Evolutionary conservation across 1,140 invertebrate genomes (phyloP).

Genomic region (Lepidurus packardi): DNA sequence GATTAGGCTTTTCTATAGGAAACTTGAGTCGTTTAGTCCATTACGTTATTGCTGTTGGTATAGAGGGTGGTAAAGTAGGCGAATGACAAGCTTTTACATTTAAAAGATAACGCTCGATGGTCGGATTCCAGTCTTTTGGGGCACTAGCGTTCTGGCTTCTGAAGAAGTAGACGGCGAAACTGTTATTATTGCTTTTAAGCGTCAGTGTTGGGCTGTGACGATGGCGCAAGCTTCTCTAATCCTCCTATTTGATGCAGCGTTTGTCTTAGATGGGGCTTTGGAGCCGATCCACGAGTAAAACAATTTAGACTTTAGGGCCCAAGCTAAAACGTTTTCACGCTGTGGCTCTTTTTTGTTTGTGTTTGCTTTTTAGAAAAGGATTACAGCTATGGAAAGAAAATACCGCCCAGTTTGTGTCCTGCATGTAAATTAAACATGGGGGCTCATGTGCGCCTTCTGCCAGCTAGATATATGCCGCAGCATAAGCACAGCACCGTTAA

Average conservation of each 20-base stretch:
- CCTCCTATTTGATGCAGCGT: neutral
- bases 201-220: neutral
- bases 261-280: neutral
- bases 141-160: neutral
- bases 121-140: neutral
- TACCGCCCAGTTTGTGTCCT: constrained; percentile 2
- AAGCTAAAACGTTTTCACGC: neutral
- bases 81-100: constrained; percentile 19
- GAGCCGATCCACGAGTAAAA: neutral
- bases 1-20: neutral
- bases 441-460: neutral
- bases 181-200: neutral
- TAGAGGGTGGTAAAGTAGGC: constrained; percentile 6
- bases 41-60: constrained; percentile 4
- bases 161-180: neutral
- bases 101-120: neutral
- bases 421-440: constrained; percentile 14
- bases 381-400: constrained; percentile 12
- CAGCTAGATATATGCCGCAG: neutral
- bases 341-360: neutral
- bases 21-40: constrained; percentile 15
- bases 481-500: too few species aligned
- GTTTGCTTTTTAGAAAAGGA: neutral
- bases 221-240: neutral
- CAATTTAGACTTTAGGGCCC: neutral